Percentiles rank a stretch among this genome's conserved stretches.
phyloP scores from a whole-genome alignment of 1,140 invertebrate genomes.

The Macrotrachela quadricornifera region DNA sequence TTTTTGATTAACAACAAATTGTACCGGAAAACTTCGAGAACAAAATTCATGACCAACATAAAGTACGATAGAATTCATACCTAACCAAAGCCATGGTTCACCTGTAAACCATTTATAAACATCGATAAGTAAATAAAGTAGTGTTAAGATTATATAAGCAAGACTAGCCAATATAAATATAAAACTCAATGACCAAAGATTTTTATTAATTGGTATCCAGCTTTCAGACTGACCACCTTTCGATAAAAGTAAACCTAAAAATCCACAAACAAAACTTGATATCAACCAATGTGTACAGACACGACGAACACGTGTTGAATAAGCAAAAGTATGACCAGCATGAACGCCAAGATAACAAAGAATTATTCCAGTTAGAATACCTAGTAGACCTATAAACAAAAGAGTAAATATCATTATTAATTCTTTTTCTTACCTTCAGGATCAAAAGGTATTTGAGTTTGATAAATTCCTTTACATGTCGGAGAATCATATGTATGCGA shows the following conservation, averaged over 20 bases:
- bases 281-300: too few species aligned
- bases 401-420: too few species aligned
- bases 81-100: slow-evolving; percentile 52
- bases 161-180: slow-evolving; percentile 48
- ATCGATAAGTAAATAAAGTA: slow-evolving; percentile 57
- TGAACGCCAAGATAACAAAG: slow-evolving; percentile 55
- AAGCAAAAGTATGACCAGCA: neutral
- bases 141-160: slow-evolving; percentile 46
- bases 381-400: slow-evolving; percentile 29
- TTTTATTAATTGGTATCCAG: slow-evolving; percentile 62
- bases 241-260: slow-evolving; percentile 33
- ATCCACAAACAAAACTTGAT: slow-evolving; percentile 28
- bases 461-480: slow-evolving; percentile 34
- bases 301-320: too few species aligned
- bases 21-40: slow-evolving; percentile 49
- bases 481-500: slow-evolving; percentile 52
- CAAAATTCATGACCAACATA: slow-evolving; percentile 61
- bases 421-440: slow-evolving; percentile 46
- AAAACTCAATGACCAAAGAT: slow-evolving; percentile 51
- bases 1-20: slow-evolving; percentile 36
- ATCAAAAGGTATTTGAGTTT: slow-evolving; percentile 40
- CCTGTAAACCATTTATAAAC: slow-evolving; percentile 52
- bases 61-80: slow-evolving; percentile 66
- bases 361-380: slow-evolving; percentile 33
- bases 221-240: slow-evolving; percentile 32